phyloP scores from a whole-genome alignment of 2,797 vertebrate species.

The Tarsius wallacei region DNA sequence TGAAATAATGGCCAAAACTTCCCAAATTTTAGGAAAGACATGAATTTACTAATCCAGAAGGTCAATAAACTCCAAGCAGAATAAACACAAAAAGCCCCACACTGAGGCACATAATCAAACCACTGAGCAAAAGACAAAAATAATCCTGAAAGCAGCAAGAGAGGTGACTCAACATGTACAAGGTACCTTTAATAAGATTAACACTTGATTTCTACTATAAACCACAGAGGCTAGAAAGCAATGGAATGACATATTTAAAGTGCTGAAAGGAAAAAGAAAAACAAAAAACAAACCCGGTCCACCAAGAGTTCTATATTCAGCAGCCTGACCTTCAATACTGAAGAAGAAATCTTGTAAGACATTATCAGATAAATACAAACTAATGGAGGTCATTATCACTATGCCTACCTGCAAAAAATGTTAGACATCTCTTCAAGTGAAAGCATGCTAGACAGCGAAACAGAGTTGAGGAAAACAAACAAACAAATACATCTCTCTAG shows the following conservation, averaged over 20 bases:
- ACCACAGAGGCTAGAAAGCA: background rate
- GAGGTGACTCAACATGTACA: background rate
- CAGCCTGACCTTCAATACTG: background rate
- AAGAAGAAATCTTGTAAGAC: background rate
- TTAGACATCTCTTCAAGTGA: background rate
- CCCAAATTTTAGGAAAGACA: background rate
- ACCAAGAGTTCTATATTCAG: too few species aligned
- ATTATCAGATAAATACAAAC: background rate
- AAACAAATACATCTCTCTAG: background rate
- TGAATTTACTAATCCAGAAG: background rate
- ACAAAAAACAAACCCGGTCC: background rate
- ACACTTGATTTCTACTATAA: background rate
- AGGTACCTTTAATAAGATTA: background rate
- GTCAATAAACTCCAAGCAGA: background rate
- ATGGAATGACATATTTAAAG: background rate
- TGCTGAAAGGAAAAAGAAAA: background rate
- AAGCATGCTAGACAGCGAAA: background rate
- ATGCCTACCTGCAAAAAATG: background rate
- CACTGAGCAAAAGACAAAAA: background rate
- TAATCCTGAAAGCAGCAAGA: background rate
- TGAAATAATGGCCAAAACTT: background rate
- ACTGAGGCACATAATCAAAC: background rate
- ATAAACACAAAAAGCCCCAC: background rate
- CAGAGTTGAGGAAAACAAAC: background rate
- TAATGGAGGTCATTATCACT: background rate